Evolutionary conservation across 2,888 invertebrate species (phyloP).

Genomic region (Marasmarcha lunaedactyla): DNA sequence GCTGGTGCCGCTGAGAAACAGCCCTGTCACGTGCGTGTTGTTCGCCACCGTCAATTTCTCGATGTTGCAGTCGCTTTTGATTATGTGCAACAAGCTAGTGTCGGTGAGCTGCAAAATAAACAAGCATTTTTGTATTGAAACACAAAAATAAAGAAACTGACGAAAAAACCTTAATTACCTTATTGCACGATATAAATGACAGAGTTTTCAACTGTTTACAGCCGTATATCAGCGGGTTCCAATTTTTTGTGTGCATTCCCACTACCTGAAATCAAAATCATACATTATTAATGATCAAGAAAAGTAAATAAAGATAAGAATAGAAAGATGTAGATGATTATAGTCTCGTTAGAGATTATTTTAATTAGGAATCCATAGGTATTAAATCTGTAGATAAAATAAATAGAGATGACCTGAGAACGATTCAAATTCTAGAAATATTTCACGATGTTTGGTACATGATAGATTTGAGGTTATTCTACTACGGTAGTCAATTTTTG

Average conservation of each 20-base stretch:
- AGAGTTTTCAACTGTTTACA: slow-evolving; percentile 59
- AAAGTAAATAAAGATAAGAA: no score
- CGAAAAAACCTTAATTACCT: slow-evolving; percentile 21
- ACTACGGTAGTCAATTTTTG: no score
- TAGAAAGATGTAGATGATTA: no score
- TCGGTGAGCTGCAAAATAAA: slow-evolving; percentile 43
- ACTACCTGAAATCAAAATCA: slow-evolving; percentile 37
- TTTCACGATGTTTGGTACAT: no score
- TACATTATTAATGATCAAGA: no score
- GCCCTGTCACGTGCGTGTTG: slow-evolving; percentile 51
- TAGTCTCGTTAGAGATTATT: no score
- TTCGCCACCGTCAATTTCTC: slow-evolving; percentile 43
- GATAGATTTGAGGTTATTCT: no score
- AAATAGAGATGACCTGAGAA: no score
- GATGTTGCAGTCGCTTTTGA: slow-evolving; percentile 41
- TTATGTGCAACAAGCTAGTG: slow-evolving; percentile 45
- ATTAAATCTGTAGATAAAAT: no score
- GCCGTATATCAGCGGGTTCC: slow-evolving; percentile 60
- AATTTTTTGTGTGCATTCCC: slow-evolving; percentile 60
- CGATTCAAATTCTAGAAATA: no score
- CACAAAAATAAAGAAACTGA: slow-evolving; percentile 7
- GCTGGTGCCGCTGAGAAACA: slow-evolving; percentile 42
- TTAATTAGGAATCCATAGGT: no score
- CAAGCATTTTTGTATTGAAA: slow-evolving; percentile 1
- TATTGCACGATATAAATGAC: slow-evolving; percentile 56